Evolutionary conservation across 1,140 invertebrate species (phyloP).

Genomic region (Tetramorium alpestre): DNA sequence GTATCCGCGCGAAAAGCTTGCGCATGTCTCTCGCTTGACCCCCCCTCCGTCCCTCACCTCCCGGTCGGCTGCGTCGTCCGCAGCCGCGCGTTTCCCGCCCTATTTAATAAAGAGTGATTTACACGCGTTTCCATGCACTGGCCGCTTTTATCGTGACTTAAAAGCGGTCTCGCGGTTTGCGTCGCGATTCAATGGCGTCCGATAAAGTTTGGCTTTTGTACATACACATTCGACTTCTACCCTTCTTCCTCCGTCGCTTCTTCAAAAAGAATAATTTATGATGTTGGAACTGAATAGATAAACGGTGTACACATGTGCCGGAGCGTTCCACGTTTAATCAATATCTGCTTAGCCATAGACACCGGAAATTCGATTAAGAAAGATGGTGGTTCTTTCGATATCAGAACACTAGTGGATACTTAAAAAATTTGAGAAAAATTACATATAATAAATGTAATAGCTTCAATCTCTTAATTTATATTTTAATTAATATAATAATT

Average conservation of each 20-base stretch:
- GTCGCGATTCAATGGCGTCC: slow-evolving; percentile 53
- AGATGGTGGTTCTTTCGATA: neutral
- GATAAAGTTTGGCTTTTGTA: slow-evolving; percentile 61
- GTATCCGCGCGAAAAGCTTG: slow-evolving; percentile 61
- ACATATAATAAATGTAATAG: neutral
- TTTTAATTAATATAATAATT: neutral
- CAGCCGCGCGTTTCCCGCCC: slow-evolving; percentile 69
- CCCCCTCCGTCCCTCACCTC: neutral
- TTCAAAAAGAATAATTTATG: slow-evolving; percentile 61
- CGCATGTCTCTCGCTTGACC: slow-evolving; percentile 32
- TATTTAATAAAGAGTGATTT: slow-evolving; percentile 79
- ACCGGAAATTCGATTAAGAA: neutral
- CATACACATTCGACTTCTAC: slow-evolving; percentile 43
- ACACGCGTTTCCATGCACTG: slow-evolving; percentile 67
- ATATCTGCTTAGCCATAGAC: slow-evolving; percentile 13
- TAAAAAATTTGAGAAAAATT: neutral
- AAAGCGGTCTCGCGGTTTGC: slow-evolving; percentile 50
- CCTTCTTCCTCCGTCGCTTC: neutral
- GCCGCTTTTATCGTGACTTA: slow-evolving; percentile 60
- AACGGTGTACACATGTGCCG: slow-evolving; percentile 20
- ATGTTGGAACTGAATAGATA: slow-evolving; percentile 39
- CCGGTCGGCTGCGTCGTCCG: slow-evolving; percentile 28
- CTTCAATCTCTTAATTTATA: slow-evolving; percentile 3
- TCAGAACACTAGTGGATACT: neutral
- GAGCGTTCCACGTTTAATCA: neutral